These are phyloP conservation scores for Pangasius mekongensis DNA, from an alignment of 2,797 vertebrate species.

Conservation along the genomic window DNA sequence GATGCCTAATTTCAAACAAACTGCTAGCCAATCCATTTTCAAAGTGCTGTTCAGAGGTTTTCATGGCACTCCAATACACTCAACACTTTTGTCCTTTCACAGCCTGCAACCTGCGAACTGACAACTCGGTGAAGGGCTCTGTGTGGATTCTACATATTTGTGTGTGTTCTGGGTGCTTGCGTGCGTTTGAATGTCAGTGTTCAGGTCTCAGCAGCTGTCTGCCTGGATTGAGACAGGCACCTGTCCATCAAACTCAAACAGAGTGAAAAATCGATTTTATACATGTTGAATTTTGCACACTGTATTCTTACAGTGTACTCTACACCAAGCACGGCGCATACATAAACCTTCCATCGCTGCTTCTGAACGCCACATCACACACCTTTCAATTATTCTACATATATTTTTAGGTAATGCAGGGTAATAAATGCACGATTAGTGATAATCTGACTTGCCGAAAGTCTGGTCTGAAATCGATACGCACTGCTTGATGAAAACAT, in stretches of 20 bases:
- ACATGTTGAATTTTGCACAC: neutral
- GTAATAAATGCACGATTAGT: conserved; percentile 61
- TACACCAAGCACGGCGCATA: neutral
- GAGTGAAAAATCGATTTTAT: neutral
- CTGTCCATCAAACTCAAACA: conserved; percentile 1
- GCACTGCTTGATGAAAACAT: conserved; percentile 52
- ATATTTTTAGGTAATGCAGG: conserved; percentile 16
- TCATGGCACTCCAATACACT: conserved; percentile 15
- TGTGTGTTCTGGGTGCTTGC: neutral
- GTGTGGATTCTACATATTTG: neutral
- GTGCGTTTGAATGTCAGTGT: neutral
- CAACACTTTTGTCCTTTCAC: conserved; percentile 12
- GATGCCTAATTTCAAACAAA: conserved; percentile 30
- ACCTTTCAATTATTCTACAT: neutral
- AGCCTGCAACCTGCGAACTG: conserved; percentile 16
- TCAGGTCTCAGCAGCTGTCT: neutral
- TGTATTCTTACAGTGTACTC: neutral
- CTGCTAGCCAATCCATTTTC: conserved; percentile 11
- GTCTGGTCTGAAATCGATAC: conserved; percentile 54
- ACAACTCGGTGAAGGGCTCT: conserved; percentile 9
- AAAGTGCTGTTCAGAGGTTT: conserved; percentile 18
- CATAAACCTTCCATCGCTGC: neutral
- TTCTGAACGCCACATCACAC: neutral
- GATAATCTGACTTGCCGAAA: conserved; percentile 59
- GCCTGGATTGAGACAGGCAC: conserved; percentile 22